phyloP scores from a whole-genome alignment of 2,888 invertebrate genomes.

The Agonopterix arenella region DNA sequence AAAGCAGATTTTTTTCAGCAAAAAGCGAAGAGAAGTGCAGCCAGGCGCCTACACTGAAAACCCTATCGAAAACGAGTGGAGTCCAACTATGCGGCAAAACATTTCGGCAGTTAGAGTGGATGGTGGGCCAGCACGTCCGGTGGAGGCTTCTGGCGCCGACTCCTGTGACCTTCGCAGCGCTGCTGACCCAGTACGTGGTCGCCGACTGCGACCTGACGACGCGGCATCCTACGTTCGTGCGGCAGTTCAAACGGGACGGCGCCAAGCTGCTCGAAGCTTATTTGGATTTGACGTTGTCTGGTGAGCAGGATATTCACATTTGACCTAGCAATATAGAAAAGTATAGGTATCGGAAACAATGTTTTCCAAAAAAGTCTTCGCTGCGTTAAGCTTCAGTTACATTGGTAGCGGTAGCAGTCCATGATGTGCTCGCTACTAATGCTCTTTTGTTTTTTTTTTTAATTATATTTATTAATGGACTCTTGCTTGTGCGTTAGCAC shows the following conservation, averaged over 20 bases:
- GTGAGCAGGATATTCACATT: conserved; percentile 30
- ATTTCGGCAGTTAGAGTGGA: conserved; percentile 55
- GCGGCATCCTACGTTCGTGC: conserved; percentile 56
- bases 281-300: conserved; percentile 60
- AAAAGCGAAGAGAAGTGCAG: conserved; percentile 66
- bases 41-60: conserved; percentile 55
- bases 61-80: conserved; percentile 47
- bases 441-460: no score
- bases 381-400: no score
- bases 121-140: conserved; percentile 63
- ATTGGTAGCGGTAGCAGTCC: no score
- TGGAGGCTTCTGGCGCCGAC: conserved; percentile 63
- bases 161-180: conserved; percentile 54
- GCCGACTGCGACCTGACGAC: conserved; percentile 55
- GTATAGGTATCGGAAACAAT: neutral
- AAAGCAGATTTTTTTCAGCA: conserved; percentile 28
- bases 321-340: neutral
- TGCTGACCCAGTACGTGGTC: conserved; percentile 56
- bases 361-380: no score
- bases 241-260: conserved; percentile 55
- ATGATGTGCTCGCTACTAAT: no score
- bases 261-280: conserved; percentile 53
- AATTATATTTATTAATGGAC: no score
- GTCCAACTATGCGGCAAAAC: conserved; percentile 59
- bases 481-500: no score